A percentile compares a stretch with the other conserved stretches of the same genome.
phyloP scores from a whole-genome alignment of 92 coral and sea anemone species.

The Galaxea fascicularis region DNA sequence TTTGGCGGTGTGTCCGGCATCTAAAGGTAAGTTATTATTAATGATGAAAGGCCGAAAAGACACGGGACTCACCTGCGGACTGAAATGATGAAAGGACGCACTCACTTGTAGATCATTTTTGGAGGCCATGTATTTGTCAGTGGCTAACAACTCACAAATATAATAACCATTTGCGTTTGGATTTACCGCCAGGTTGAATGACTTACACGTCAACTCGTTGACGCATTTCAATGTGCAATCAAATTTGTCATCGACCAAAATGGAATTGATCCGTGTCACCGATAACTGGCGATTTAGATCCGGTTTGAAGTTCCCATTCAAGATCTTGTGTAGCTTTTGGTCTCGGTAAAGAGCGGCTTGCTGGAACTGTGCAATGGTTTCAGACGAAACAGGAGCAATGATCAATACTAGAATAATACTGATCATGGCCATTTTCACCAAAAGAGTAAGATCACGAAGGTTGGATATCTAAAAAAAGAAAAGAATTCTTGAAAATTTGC shows the following conservation, averaged over 20 bases:
- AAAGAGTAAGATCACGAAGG: too few relatives aligned
- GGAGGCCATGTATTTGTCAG: conserved; percentile 34
- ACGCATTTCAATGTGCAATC: conserved; percentile 7
- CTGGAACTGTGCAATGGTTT: conserved; percentile 1
- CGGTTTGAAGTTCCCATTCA: conserved; percentile 7
- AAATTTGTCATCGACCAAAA: background rate
- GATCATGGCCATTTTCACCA: background rate
- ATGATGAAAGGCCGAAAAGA: too few relatives aligned
- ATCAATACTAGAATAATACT: background rate
- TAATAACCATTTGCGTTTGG: background rate
- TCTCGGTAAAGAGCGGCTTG: too few relatives aligned
- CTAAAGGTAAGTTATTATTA: too few relatives aligned
- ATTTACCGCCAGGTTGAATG: conserved; percentile 30
- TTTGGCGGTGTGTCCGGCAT: too few relatives aligned
- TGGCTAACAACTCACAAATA: conserved; percentile 18
- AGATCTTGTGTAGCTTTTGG: background rate
- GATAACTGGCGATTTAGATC: background rate
- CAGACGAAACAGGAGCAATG: background rate
- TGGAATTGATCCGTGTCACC: background rate
- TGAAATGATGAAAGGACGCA: conserved; percentile 20
- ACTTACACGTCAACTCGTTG: background rate
- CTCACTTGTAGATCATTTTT: background rate
- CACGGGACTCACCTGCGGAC: conserved; percentile 27
- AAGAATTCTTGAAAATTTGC: too few relatives aligned
- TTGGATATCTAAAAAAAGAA: too few relatives aligned